phyloP scores from a whole-genome alignment of 2,888 invertebrate genomes.

The Tholera decimalis region DNA sequence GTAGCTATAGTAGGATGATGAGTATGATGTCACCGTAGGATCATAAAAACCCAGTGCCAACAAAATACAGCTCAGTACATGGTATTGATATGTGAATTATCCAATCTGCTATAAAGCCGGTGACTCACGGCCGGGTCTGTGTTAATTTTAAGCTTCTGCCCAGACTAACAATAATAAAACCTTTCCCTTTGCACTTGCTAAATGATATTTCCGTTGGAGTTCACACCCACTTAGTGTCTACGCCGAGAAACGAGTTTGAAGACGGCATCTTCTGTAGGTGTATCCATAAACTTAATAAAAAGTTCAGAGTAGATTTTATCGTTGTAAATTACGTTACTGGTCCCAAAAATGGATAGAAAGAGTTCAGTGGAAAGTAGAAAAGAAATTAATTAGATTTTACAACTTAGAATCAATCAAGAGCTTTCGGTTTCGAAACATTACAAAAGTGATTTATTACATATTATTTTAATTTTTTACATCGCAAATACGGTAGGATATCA shows the following conservation, averaged over 20 bases:
- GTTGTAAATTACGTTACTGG: not conserved
- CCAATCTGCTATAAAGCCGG: constrained; percentile 33
- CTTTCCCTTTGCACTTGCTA: constrained; percentile 68
- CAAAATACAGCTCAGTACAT: constrained; percentile 19
- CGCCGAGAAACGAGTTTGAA: constrained; percentile 29
- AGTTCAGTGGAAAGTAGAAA: constrained; percentile 18
- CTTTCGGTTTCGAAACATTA: constrained; percentile 38
- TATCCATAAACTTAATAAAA: not conserved
- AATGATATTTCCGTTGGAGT: constrained; percentile 72
- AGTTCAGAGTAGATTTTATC: not conserved
- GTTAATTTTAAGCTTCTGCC: constrained; percentile 42
- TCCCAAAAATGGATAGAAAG: constrained; percentile 22
- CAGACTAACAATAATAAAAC: constrained; percentile 47
- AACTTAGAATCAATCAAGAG: constrained; percentile 4
- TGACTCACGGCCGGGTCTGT: constrained; percentile 43
- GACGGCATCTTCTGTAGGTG: constrained; percentile 4
- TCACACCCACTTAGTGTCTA: constrained; percentile 55
- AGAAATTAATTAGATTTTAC: constrained; percentile 27
- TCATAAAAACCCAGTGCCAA: constrained; percentile 21
- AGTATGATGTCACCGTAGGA: constrained; percentile 30
- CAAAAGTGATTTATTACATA: constrained; percentile 29
- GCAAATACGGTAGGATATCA: not conserved
- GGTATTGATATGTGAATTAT: constrained; percentile 24
- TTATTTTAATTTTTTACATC: constrained; percentile 19
- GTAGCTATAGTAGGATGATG: too few relatives aligned